Evolutionary conservation across 2,113 vertebrate species (phyloP), one percentile per base, ranked within the genome.

Genomic region (Grus americana): DNA sequence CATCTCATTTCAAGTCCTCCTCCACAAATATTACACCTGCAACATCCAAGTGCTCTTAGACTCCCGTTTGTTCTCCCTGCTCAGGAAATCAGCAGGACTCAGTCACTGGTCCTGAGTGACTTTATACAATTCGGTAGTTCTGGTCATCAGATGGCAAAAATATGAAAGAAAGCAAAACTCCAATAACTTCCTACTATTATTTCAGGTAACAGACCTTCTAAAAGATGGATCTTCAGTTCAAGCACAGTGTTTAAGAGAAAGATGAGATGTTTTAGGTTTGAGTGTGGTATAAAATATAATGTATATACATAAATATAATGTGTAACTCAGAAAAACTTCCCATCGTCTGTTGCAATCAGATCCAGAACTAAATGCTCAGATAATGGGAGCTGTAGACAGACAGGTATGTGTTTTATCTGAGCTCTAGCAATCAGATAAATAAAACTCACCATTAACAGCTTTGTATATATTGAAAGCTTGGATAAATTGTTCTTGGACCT

Each of bases 371-470:
- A 71, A 78, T 63, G 57, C 17, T 74, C 67, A 49, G 34, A 38
- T 79, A 95, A 91, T 36, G 32, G 57, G 29, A 96, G 44, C 32
- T 84, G 73, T 36, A 91, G 87, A 85, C 73, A 94, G 94, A 81
- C 15, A 92, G 84, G 81, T 90, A 57, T 0, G 44, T 66, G 36
- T 1, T 79, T 94, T 94, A 89, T 79, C 79, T 23, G 49, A 52
- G 44, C 27, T 65, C 36, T 63, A 72, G 52, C 65, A 72, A 85
- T 65, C 57, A 87, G 36, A 76, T 57, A 72, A 10, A 46, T 44
- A 95, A 47, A 94, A 72, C 40, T 90, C 49, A 75, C 66, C 57
- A 87, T 62, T 79, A 49, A 85, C 36, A 52, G 44, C 15, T 92
- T 75, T 68, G 9, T 87, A 61, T 82, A 18, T 46, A 65, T 29